Evolutionary conservation across 1,140 invertebrate genomes (phyloP), one percentile per base, ranked within the genome.

Genomic region (Laupala kohalensis): DNA sequence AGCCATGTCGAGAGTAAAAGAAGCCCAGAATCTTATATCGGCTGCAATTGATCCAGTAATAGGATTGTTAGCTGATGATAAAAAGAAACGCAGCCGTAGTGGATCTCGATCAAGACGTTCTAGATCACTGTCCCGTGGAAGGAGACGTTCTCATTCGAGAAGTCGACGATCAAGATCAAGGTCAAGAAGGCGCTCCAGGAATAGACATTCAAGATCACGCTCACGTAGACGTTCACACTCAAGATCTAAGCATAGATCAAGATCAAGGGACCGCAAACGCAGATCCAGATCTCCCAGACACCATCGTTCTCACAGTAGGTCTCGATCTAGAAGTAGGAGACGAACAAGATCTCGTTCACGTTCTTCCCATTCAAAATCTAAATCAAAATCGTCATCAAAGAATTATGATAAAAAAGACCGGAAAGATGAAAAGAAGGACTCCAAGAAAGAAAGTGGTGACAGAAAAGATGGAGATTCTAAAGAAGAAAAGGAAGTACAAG

Each of bases 1-100:
- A 79, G 95, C 95, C 0, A 96, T 98, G 95, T 94, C 94, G 29
- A 85, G 95, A 74, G 94, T 97, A 0, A 96, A 96, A 77, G 95
- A 98, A 83, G 94, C 95, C 0, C 94, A 97, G 79, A 95, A 92
- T 79, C 85, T 96, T 72, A 96, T 97, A 69, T 93, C 94, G 9
- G 93, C 93, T 15, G 92, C 94, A 6, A 95, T 96, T 75, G 93
- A 96, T 84, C 93, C 93, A 26, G 90, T 93, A 69, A 92, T 93
- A 76, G 90, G 91, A 4, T 87, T 93, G 82, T 77, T 93, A 12
- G 91, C 90, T 1, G 93, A 93, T 80, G 91, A 94, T 72, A 93
- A 93, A 77, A 83, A 90, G 73, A 83, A 90, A 73, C 87, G 89
- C 77, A 80, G 83, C 23, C 81, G 80, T 71, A 79, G 78, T 75